phyloP scores from a whole-genome alignment of 1,140 invertebrate genomes.

The Prorops nasuta region DNA sequence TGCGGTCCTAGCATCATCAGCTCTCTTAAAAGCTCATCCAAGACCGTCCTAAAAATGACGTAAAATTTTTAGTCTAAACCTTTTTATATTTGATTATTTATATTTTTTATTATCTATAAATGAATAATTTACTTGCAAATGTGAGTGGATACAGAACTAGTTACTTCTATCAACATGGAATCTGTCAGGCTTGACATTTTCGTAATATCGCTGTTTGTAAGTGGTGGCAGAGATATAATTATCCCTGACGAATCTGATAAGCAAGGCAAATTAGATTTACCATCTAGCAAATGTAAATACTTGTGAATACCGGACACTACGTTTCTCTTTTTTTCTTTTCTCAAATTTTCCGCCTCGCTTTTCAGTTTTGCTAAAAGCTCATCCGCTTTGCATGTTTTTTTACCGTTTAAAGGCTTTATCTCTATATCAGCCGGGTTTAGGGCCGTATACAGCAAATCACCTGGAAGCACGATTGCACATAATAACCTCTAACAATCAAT shows the following conservation, averaged over 20 bases:
- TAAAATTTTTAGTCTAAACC: constrained; percentile 5
- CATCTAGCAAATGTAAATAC: constrained; percentile 76
- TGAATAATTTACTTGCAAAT: constrained; percentile 59
- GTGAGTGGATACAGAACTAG: constrained; percentile 65
- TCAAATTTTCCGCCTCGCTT: constrained; percentile 70
- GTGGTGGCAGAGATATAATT: constrained; percentile 80
- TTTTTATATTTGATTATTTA: too few relatives aligned
- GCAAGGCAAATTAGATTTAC: constrained; percentile 71
- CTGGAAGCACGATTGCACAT: constrained; percentile 36
- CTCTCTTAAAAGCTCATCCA: constrained; percentile 67
- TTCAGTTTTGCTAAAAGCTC: constrained; percentile 68
- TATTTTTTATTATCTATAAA: constrained; percentile 1
- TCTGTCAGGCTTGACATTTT: constrained; percentile 69
- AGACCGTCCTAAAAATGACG: constrained; percentile 52
- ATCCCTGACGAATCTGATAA: constrained; percentile 62
- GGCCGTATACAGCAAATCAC: constrained; percentile 68
- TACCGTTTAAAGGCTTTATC: constrained; percentile 66
- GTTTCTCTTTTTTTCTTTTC: constrained; percentile 79
- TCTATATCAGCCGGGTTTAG: constrained; percentile 61
- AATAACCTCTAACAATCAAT: constrained; percentile 4
- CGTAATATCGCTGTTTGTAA: constrained; percentile 77
- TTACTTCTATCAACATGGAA: constrained; percentile 76
- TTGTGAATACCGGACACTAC: constrained; percentile 79
- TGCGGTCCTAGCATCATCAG: constrained; percentile 60
- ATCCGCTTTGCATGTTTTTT: constrained; percentile 62